Evolutionary conservation across 1,140 invertebrate genomes (phyloP), one percentile per base, ranked within the genome.

Genomic region (Orius laevigatus): DNA sequence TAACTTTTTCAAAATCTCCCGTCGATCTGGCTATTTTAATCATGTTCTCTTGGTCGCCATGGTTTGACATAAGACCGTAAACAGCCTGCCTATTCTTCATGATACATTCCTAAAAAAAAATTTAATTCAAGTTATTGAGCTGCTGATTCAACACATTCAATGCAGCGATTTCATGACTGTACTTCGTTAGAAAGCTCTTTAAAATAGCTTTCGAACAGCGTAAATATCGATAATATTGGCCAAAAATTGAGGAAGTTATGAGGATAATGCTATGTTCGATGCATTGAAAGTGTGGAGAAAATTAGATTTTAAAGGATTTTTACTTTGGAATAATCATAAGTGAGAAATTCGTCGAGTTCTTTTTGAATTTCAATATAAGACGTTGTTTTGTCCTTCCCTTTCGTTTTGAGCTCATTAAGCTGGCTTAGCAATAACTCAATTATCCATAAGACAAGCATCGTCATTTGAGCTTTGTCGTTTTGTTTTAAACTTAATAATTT

Each of bases 401-500:
- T 64, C 38, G 77, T 74, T 55, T 75, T 67, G 53, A 88, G 62
- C 20, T 73, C 59, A 43, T 84, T 81, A 58, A 96, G 71, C 66
- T 92, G 79, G 55, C 83, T 89, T 53, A 96, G 68, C 66, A 82
- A 93, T 15, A 97, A 66, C 63, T 98, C 92, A 5, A 91, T 75
- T 40, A 96, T 72, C 91, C 92, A 97, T 32, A 93, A 74, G 0
- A 93, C 81, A 19, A 96, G 71, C 75, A 94, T 87, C 0, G 88
- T 91, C 36, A 86, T 79, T 65, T 94, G 80, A 0, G 84, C 87
- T 56, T 77, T 76, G 55, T 83, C 79, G 51, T 78, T 72, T 1
- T 58, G 36, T 49, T 67, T 66, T 6, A 74, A 59, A n/a, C 65
- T 66, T 42, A 69, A 66, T 8, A 75, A 55, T 69, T 73, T 74